Evolutionary conservation across 2,113 vertebrate genomes (phyloP), one percentile per base, ranked within the genome.

Genomic region (Oostethus manadensis): DNA sequence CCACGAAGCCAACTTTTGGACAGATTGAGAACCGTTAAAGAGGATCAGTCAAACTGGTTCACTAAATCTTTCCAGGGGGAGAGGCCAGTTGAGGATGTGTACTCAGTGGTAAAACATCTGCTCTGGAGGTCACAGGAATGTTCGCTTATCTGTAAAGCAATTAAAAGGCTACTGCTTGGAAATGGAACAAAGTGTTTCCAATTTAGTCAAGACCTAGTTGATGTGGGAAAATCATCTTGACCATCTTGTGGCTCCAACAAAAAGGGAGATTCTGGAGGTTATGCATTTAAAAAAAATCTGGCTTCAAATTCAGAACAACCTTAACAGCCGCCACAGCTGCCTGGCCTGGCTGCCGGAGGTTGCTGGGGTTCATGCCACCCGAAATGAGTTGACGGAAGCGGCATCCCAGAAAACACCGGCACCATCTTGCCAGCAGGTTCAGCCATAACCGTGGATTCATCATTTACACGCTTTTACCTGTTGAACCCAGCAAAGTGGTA

Each of bases 11-110:
- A 56, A 44, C 60, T 74, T 73, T 4, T 60, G 46, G 51, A 44
- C 48, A 44, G 56, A 70, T 56, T 64, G 60, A 63, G 60, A 56
- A n/a, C 23, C 69, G 43, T 64, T 58, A 63, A 65, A 82, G 64
- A 70, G 57, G 67, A 78, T 76, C 64, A 67, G 72, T 71, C 59
- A 70, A 69, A 73, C 49, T 70, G 66, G 70, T 51, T 51, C 49
- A 59, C 18, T 73, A 73, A 83, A 73, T 71, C 72, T 60, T 62
- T 55, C 18, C 43, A n/a, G 51, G 55, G 56, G 60, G 29, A 29
- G 44, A 65, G 38, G 17, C 61, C 58, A 70, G 71, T 42, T 58
- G 40, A 56, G 59, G 38, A 60, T 66, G 65, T 58, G 51, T 58
- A 29, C 44, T 51, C 60, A 42, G 21, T 21, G 47, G 55, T 65